A percentile compares a stretch with the other conserved stretches of the same genome.
phyloP scores from a whole-genome alignment of 2,888 invertebrate species.

The Euzophera pinguis region DNA sequence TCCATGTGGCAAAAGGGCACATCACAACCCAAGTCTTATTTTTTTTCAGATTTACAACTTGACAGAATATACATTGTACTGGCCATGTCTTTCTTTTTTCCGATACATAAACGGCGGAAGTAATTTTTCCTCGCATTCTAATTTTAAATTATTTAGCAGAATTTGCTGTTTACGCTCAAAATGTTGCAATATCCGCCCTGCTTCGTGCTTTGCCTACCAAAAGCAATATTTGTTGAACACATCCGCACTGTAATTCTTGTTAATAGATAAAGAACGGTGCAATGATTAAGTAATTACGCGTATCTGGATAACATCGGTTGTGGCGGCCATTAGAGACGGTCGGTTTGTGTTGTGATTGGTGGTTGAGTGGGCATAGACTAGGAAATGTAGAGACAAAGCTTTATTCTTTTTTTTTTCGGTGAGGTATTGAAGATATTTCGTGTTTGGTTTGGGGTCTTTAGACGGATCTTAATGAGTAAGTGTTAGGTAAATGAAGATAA shows the following conservation, averaged over 20 bases:
- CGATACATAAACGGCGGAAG: neutral
- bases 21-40: too few species aligned
- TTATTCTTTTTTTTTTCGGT: too few species aligned
- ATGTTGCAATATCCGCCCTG: conserved; percentile 5
- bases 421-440: too few species aligned
- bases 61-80: too few species aligned
- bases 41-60: too few species aligned
- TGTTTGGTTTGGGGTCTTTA: too few species aligned
- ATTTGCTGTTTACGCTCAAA: conserved; percentile 15
- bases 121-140: neutral
- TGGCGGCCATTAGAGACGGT: conserved; percentile 1
- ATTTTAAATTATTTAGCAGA: neutral
- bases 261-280: neutral
- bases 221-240: conserved; percentile 2
- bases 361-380: neutral
- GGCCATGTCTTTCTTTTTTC: neutral
- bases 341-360: neutral
- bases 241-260: conserved; percentile 3
- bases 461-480: too few species aligned
- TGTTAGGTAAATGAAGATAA: too few species aligned
- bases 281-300: conserved; percentile 6
- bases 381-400: neutral
- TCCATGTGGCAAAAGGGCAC: too few species aligned
- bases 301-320: neutral
- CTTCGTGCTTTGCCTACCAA: neutral